These are phyloP conservation scores for Anthoptus insignis DNA, from an alignment of 2,888 invertebrate species.

Conservation along the genomic window DNA sequence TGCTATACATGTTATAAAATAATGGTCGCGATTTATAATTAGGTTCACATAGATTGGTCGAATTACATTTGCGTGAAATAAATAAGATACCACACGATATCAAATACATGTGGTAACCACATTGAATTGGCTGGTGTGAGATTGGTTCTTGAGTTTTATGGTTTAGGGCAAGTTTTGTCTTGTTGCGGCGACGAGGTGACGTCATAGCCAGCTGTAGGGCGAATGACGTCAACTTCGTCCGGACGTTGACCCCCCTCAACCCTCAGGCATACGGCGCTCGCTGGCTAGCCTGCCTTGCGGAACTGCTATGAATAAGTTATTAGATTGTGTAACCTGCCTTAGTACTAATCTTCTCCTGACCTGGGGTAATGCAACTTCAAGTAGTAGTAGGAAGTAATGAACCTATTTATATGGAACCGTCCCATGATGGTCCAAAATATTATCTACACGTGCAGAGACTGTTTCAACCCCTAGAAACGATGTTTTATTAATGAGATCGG, in stretches of 20 bases:
- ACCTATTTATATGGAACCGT: not conserved
- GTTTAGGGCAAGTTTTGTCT: constrained; percentile 68
- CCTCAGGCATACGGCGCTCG: constrained; percentile 65
- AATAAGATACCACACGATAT: constrained; percentile 70
- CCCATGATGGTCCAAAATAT: too few species aligned
- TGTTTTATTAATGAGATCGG: too few species aligned
- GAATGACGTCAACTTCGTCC: constrained; percentile 80
- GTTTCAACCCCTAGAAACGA: too few species aligned
- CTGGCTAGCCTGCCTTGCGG: constrained; percentile 57
- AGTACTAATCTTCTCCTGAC: constrained; percentile 60
- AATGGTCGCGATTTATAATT: constrained; percentile 54
- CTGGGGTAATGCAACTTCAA: constrained; percentile 74
- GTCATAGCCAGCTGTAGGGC: constrained; percentile 84
- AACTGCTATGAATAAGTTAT: constrained; percentile 78
- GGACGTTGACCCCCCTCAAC: constrained; percentile 75
- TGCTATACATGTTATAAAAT: too few species aligned
- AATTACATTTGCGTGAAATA: constrained; percentile 68
- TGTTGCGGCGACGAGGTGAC: constrained; percentile 72
- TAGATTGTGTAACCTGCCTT: constrained; percentile 64
- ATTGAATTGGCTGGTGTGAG: constrained; percentile 60
- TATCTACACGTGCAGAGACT: too few species aligned
- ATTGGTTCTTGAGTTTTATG: constrained; percentile 68
- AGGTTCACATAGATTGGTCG: constrained; percentile 41
- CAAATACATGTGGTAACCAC: constrained; percentile 76
- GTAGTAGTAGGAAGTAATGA: constrained; percentile 33